Evolutionary conservation across 2,888 invertebrate genomes (phyloP).

Genomic region (Lacanobia wlatinum): DNA sequence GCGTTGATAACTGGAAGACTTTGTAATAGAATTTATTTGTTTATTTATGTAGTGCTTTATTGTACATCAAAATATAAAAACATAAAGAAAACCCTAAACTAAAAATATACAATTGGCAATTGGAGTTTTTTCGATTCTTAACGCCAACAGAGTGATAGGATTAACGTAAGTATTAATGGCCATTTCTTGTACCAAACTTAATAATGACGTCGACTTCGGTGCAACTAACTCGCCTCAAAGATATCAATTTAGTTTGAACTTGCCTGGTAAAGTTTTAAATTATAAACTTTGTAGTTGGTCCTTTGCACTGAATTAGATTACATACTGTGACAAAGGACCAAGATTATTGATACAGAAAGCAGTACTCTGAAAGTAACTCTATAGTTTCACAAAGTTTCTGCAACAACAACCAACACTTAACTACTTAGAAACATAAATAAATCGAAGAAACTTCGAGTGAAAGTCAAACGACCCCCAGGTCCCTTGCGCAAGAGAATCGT

Average conservation of each 20-base stretch:
- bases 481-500: constrained; percentile 38
- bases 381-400: constrained; percentile 11
- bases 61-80: too few relatives aligned
- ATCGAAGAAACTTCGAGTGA: constrained; percentile 28
- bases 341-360: neutral
- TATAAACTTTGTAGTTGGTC: neutral
- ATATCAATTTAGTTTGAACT: neutral
- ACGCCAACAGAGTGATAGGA: neutral
- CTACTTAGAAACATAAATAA: constrained; percentile 30
- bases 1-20: too few relatives aligned
- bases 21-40: too few relatives aligned
- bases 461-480: constrained; percentile 37
- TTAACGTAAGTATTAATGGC: neutral
- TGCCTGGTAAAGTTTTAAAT: too few relatives aligned
- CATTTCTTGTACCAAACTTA: neutral
- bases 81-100: too few relatives aligned
- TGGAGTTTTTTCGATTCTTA: neutral
- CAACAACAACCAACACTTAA: constrained; percentile 19
- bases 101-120: too few relatives aligned
- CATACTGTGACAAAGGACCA: neutral
- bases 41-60: too few relatives aligned
- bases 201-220: neutral
- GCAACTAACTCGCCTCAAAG: neutral
- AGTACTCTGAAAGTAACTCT: neutral
- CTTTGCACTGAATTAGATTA: neutral